phyloP scores from a whole-genome alignment of 37 sponge, comb jelly and placozoan genomes.

The Crambe crambe region DNA sequence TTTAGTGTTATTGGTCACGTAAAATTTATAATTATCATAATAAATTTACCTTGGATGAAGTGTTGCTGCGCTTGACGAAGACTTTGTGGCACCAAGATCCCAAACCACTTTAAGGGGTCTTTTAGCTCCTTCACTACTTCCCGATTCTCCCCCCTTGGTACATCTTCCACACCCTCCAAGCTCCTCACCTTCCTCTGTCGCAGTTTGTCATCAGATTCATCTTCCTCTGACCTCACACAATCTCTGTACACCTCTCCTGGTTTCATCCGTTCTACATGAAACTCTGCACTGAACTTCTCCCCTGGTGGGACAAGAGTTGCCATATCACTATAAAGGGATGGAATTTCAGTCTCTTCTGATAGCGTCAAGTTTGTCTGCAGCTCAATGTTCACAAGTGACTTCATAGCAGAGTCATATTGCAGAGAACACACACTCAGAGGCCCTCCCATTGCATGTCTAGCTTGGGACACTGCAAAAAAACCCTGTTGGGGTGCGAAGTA shows the following conservation, averaged over 20 bases:
- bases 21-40: background rate
- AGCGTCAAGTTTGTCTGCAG: background rate
- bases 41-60: slow-evolving; percentile 62
- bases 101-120: slow-evolving; percentile 86
- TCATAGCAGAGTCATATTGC: slow-evolving; percentile 74
- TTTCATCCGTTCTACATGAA: slow-evolving; percentile 13
- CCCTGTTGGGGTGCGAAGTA: slow-evolving; percentile 59
- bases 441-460: slow-evolving; percentile 76
- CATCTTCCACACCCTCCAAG: slow-evolving; percentile 22
- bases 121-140: slow-evolving; percentile 6
- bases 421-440: slow-evolving; percentile 42
- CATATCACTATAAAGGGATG: background rate
- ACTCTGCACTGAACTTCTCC: background rate
- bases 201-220: background rate
- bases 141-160: background rate
- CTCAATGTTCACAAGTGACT: slow-evolving; percentile 12
- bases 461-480: slow-evolving; percentile 61
- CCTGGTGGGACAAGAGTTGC: background rate
- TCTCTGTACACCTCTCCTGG: background rate
- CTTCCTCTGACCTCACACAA: background rate
- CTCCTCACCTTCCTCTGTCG: background rate
- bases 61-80: slow-evolving; percentile 59
- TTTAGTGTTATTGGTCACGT: background rate
- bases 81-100: slow-evolving; percentile 62
- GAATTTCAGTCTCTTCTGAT: background rate